Base-by-base conservation (phyloP, 2,888 invertebrate genomes). In the Drosophila paramelanica region DNA sequence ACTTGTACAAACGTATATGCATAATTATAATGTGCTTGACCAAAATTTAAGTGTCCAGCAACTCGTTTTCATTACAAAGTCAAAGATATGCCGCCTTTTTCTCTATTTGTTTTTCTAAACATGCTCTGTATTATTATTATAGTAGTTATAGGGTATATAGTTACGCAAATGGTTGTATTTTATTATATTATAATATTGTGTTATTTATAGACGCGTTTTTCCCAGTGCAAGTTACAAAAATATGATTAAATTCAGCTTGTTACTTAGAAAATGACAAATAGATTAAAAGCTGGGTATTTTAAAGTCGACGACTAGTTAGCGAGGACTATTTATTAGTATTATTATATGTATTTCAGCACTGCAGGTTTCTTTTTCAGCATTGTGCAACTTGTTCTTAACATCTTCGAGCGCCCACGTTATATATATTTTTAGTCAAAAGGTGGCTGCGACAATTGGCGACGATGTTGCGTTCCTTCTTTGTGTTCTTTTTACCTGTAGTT, bases 371-470 rank as follows among this genome's bases (percentile, higher is more conserved):
- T 59, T 38, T 69, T 47, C 46, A 52, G 25, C 62, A 46, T 77
- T 79, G 75, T 74, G 77, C 82, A 85, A 85, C 83, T 85, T 83
- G 83, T 84, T 85, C 85, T 84, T 75, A 83, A 85, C 83, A 84
- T 85, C 83, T 83, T 79, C 59, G 50, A 58, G 78, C 81, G 85
- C 83, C 85, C 83, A 85, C 83, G 75, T 76, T 50, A 52, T 38
- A 49, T 62, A 74, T 83, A 83, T 85, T 83, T 83, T 85, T 75
- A 75, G 75, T 51, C 65, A 23, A 71, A 49, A 69, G 55, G 53
- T 46, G 53, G 58, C 71, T 33, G 64, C 62, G 38, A 36, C 67
- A 53, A 45, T 61, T 57, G 53, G 46, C 66, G 52, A 52, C 67
- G 58, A 49, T 58, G 43, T 57, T 50, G 60, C 53, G 43, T 38